phyloP scores from a whole-genome alignment of 2,888 invertebrate species.

The Penaeus monodon region DNA sequence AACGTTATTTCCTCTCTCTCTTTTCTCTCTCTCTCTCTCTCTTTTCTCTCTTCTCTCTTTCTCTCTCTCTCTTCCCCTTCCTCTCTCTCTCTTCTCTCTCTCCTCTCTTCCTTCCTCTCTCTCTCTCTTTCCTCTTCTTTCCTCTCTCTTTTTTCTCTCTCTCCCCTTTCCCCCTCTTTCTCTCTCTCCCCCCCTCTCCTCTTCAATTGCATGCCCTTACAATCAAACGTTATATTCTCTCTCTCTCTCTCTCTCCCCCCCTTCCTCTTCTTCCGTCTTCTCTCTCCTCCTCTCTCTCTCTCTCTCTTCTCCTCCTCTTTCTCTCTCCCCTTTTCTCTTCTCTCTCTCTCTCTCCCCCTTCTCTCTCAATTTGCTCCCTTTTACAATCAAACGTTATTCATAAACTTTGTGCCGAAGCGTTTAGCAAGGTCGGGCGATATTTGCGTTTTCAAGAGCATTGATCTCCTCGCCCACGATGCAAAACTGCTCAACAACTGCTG shows the following conservation, averaged over 20 bases:
- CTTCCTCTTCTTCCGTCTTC: neutral
- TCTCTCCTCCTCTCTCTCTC: neutral
- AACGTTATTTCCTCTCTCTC: no score
- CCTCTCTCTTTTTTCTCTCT: neutral
- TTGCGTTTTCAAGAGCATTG: no score
- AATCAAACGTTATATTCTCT: neutral
- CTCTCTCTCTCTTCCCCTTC: no score
- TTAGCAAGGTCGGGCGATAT: no score
- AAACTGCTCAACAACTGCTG: no score
- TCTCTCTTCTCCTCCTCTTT: neutral
- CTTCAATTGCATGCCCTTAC: no score
- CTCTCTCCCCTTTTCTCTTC: neutral
- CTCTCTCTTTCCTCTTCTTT: no score
- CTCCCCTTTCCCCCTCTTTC: neutral
- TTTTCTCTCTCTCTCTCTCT: slow-evolving; percentile 7
- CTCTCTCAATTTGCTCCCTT: neutral
- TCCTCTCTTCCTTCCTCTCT: neutral
- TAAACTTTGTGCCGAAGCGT: no score
- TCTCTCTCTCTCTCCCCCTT: neutral
- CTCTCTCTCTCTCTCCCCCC: neutral
- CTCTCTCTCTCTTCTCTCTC: neutral
- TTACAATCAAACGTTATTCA: neutral
- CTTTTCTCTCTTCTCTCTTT: neutral
- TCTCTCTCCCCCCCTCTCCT: neutral
- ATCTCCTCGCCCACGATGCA: no score